Evolutionary conservation across 2,888 invertebrate species (phyloP), one percentile per base, ranked within the genome.

Genomic region (Chloromyia formosa): DNA sequence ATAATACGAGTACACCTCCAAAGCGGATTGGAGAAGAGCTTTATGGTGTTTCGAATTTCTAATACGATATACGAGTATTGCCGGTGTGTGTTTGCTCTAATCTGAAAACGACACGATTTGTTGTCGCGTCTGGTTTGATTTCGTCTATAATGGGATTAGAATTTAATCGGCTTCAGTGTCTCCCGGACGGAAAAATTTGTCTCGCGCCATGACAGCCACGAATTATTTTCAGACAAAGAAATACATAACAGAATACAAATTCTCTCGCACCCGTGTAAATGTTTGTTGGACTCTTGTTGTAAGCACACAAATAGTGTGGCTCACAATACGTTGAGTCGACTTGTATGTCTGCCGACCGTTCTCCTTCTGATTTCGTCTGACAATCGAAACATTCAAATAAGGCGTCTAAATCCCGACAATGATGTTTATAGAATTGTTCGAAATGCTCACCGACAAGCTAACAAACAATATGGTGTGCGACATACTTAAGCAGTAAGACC

Each of bases 341-440:
- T n/a, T n/a, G n/a, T n/a, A n/a, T n/a, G n/a, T n/a, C 49, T 3
- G 45, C 20, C 35, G 23, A 10, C 61, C 12, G 2, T 18, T 14
- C 61, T 2, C 4, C 10, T 4, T 2, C 61, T 16, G 14, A n/a
- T n/a, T 62, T 62, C 49, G 5, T n/a, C 45, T 16, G 42, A 66
- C 66, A 49, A 66, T 66, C 66, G 66, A 66, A 66, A 49, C 66
- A 49, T 49, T 49, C 22, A 45, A 35, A 66, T 66, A 66, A 66
- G 66, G 7, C 5, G 42, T 9, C 12, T 49, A 49, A 66, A 66
- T 66, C 66, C 66, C 10, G 10, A 45, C 20, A 66, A 66, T 66
- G 66, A 66, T 66, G 66, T 66, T 66, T 66, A 66, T 66, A 45
- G 66, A 45, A 66, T 66, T 66, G 66, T 66, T 66, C 12, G 66